These are phyloP conservation scores for Chondrosia reniformis DNA, from an alignment of 37 sponge, comb jelly and placozoan species.

Conservation along the genomic window DNA sequence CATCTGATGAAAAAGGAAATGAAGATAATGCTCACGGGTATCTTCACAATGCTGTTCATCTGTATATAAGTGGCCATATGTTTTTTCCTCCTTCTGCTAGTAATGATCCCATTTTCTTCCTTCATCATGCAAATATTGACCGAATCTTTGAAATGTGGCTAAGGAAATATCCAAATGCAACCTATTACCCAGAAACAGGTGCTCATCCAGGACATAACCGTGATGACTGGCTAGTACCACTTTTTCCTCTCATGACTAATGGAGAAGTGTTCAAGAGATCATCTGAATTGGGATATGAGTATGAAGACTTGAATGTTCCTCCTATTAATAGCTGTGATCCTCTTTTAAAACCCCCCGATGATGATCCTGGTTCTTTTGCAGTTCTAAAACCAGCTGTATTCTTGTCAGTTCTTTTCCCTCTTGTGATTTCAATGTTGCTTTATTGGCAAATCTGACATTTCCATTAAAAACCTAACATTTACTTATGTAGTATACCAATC, in stretches of 20 bases:
- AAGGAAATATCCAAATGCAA: neutral
- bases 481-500: too few species aligned
- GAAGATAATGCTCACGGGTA: neutral
- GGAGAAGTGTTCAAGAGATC: slow-evolving; percentile 35
- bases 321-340: too few species aligned
- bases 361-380: too few species aligned
- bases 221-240: slow-evolving; percentile 39
- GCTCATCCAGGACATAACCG: slow-evolving; percentile 32
- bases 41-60: neutral
- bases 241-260: slow-evolving; percentile 58
- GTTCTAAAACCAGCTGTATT: too few species aligned
- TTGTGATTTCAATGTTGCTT: too few species aligned
- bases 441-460: too few species aligned
- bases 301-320: neutral
- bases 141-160: slow-evolving; percentile 57
- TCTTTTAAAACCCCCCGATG: too few species aligned
- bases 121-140: slow-evolving; percentile 65
- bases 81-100: neutral
- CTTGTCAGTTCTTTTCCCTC: too few species aligned
- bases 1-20: neutral
- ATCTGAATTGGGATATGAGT: slow-evolving; percentile 41
- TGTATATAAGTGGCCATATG: neutral
- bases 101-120: slow-evolving; percentile 46
- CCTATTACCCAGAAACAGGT: neutral
- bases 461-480: too few species aligned